A percentile compares a stretch with the other conserved stretches of the same genome.
These are phyloP conservation scores for Drosophila yooni DNA, from an alignment of 2,888 invertebrate species.

Conservation along the genomic window DNA sequence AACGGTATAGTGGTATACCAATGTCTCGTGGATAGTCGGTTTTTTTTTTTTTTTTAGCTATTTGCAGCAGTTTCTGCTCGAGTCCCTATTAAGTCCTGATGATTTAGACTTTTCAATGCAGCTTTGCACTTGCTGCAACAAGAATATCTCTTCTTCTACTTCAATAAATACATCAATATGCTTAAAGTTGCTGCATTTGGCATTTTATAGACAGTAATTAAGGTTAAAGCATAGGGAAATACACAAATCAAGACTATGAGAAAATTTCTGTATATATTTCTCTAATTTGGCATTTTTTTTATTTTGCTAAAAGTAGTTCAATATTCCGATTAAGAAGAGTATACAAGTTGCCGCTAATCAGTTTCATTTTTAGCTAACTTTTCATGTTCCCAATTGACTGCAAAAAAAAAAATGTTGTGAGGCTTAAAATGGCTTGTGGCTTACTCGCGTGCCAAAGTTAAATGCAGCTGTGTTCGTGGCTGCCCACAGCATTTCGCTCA, in stretches of 20 bases:
- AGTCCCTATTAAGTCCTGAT: slow-evolving; percentile 16
- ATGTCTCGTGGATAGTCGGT: slow-evolving; percentile 35
- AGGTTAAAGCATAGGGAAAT: background rate
- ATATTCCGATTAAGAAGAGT: slow-evolving; percentile 5
- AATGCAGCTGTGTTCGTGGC: slow-evolving; percentile 2
- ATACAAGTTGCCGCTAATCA: slow-evolving; percentile 1
- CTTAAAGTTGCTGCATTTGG: background rate
- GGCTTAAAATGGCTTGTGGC: slow-evolving; percentile 46
- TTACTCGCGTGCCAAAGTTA: slow-evolving; percentile 41
- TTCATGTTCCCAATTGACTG: slow-evolving; percentile 23
- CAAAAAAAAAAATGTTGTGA: slow-evolving; percentile 28
- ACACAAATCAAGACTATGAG: background rate
- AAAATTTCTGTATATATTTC: background rate
- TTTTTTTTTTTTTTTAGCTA: slow-evolving; percentile 14
- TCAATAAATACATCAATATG: slow-evolving; percentile 1
- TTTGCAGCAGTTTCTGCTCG: slow-evolving; percentile 31
- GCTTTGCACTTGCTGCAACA: slow-evolving; percentile 16
- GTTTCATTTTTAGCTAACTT: background rate
- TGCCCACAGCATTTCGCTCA: slow-evolving; percentile 46
- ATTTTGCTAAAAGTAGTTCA: background rate
- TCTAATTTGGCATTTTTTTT: background rate
- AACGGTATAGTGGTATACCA: slow-evolving; percentile 46
- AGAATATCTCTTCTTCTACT: background rate
- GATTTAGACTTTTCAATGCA: slow-evolving; percentile 18
- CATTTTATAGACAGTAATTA: background rate